Evolutionary conservation across 2,797 vertebrate species (phyloP).

Genomic region (Coilia nasus): DNA sequence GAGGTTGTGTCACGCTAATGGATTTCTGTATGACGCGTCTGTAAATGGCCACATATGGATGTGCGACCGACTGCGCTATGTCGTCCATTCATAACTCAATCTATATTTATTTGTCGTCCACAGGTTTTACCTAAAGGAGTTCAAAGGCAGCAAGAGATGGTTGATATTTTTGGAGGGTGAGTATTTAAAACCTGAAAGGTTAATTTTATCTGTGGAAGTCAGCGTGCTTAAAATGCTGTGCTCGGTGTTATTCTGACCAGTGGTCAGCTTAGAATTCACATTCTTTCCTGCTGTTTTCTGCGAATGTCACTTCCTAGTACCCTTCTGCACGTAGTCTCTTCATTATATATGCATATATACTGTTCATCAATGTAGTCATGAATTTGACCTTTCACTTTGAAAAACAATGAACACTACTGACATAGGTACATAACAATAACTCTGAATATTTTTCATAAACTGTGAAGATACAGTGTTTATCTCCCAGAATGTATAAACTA

Average conservation of each 20-base stretch:
- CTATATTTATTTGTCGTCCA: slow-evolving; percentile 60
- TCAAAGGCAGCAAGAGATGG: slow-evolving; percentile 79
- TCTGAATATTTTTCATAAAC: not conserved
- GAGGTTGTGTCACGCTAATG: not conserved
- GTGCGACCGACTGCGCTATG: slow-evolving; percentile 30
- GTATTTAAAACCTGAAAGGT: slow-evolving; percentile 71
- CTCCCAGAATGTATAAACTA: slow-evolving; percentile 9
- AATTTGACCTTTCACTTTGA: slow-evolving; percentile 7
- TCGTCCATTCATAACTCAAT: slow-evolving; percentile 38
- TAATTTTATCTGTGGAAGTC: slow-evolving; percentile 69
- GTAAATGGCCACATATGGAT: slow-evolving; percentile 43
- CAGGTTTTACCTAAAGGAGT: slow-evolving; percentile 80
- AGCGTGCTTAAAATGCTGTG: slow-evolving; percentile 61
- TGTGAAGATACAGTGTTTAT: not conserved
- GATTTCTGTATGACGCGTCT: not conserved
- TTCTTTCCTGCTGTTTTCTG: slow-evolving; percentile 57
- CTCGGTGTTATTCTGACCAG: slow-evolving; percentile 64
- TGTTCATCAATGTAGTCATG: slow-evolving; percentile 6
- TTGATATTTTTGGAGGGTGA: slow-evolving; percentile 82
- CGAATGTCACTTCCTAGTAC: not conserved
- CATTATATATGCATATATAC: not conserved
- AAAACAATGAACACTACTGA: not conserved
- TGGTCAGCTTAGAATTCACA: slow-evolving; percentile 57
- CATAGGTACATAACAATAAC: not conserved
- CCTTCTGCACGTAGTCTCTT: slow-evolving; percentile 4